These are phyloP conservation scores for Scortum barcoo DNA, from an alignment of 2,113 vertebrate genomes.

Conservation along the genomic window DNA sequence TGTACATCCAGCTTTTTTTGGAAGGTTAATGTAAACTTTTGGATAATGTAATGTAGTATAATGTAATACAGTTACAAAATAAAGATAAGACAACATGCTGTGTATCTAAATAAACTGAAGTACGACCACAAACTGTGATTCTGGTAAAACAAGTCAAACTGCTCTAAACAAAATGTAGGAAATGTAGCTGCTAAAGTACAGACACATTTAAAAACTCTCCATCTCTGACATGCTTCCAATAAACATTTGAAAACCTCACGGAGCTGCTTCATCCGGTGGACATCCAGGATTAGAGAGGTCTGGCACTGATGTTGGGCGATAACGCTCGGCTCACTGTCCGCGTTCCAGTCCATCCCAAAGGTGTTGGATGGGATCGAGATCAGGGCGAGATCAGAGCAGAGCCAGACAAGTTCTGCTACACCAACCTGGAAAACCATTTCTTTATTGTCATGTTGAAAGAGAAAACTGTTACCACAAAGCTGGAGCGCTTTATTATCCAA, in stretches of 20 bases:
- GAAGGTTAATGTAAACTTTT: no score
- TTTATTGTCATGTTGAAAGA: neutral
- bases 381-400: neutral
- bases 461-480: neutral
- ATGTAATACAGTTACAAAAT: neutral
- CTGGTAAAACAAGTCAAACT: neutral
- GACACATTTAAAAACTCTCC: neutral
- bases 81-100: neutral
- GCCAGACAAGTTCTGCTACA: neutral
- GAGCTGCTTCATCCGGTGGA: neutral
- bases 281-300: neutral
- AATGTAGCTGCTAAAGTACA: neutral
- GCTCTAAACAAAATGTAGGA: neutral
- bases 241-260: neutral
- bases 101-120: neutral
- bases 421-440: neutral
- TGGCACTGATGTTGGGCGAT: conserved; percentile 8
- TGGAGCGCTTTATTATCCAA: neutral
- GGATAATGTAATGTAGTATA: no score
- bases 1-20: no score
- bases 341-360: conserved; percentile 7
- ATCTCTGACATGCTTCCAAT: neutral
- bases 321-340: neutral
- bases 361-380: neutral
- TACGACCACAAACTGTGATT: neutral